These are phyloP conservation scores for Tauraco erythrolophus DNA, from an alignment of 2,113 vertebrate genomes.

Conservation along the genomic window DNA sequence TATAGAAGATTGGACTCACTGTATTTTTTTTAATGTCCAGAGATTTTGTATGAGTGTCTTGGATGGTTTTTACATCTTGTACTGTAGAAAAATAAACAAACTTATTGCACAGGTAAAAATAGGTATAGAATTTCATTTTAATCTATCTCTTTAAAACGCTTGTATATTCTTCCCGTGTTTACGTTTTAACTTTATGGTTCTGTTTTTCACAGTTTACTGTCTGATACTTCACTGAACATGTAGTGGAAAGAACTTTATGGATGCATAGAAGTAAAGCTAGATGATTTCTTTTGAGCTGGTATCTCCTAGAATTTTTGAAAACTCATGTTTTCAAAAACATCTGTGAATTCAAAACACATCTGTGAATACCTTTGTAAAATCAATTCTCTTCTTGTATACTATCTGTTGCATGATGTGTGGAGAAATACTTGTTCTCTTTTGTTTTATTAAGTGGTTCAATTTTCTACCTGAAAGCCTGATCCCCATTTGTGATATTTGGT, in stretches of 20 bases:
- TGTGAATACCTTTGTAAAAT: neutral
- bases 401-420: neutral
- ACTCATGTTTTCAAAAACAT: neutral
- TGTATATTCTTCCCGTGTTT: neutral
- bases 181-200: constrained; percentile 8
- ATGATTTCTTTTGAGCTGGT: neutral
- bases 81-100: neutral
- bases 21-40: neutral
- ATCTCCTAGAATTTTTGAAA: neutral
- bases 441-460: neutral
- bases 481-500: neutral
- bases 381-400: neutral
- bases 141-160: neutral
- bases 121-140: neutral
- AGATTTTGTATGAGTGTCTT: neutral
- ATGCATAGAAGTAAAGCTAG: neutral
- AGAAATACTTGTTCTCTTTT: neutral
- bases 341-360: neutral
- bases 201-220: constrained; percentile 6
- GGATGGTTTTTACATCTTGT: neutral
- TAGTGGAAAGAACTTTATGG: constrained; percentile 19
- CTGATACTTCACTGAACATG: neutral
- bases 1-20: neutral
- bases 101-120: neutral
- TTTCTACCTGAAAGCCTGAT: neutral